A percentile compares a stretch with the other conserved stretches of the same genome.
Conservation (phyloP, 1,140 invertebrate species). For the Pogonomyrmex barbatus region DNA sequence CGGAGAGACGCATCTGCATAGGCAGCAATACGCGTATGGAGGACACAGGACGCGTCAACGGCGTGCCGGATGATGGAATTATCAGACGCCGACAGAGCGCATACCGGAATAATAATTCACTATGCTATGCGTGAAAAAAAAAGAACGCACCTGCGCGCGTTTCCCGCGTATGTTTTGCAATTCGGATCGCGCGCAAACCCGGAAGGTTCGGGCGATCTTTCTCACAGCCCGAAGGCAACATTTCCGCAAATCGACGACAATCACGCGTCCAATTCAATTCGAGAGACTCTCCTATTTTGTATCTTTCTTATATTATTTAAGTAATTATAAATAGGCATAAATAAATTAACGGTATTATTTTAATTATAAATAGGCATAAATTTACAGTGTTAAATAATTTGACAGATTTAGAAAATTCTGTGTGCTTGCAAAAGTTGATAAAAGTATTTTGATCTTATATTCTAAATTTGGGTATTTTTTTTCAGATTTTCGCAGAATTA, state of each 20-base stretch:
- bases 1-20: constrained; percentile 34
- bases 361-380: too few species aligned
- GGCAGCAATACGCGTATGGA: background rate
- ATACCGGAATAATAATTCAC: constrained; percentile 51
- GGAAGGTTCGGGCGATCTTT: background rate
- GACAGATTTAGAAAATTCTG: background rate
- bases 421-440: background rate
- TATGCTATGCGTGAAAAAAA: background rate
- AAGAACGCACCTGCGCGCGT: constrained; percentile 5
- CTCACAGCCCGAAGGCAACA: background rate
- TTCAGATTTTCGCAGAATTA: background rate
- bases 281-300: too few species aligned
- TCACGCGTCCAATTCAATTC: background rate
- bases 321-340: background rate
- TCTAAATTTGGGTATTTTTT: background rate
- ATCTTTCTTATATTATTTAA: background rate
- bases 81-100: constrained; percentile 6
- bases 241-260: background rate
- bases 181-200: background rate
- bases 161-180: constrained; percentile 36
- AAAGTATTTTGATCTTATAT: background rate
- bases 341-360: background rate
- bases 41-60: background rate
- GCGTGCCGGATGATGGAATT: constrained; percentile 35
- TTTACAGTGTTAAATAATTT: background rate